Evolutionary conservation across 2,888 invertebrate genomes (phyloP), one percentile per base, ranked within the genome.

Genomic region (Theretra japonica): DNA sequence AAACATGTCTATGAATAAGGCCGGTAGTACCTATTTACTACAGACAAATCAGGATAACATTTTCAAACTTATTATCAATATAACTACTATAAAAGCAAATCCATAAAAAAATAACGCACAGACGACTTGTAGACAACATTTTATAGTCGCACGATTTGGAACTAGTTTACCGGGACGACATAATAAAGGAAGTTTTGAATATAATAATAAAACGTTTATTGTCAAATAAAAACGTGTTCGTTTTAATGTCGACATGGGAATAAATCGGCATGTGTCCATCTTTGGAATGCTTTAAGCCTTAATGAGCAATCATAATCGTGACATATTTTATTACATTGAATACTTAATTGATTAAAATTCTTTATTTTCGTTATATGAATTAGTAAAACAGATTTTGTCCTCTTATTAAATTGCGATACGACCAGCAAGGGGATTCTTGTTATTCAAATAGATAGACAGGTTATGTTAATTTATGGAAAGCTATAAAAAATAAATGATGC

Each of bases 141-240:
- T 70, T 62, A n/a, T 23, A 58, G 33, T 21, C 28, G 21, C 33
- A 62, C 65, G 41, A 33, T 41, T 25, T 50, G 33, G 17, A 72
- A 72, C 68, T 23, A 53, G 72, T 60, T 72, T 53, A 53, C 53
- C 53, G 33, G 68, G 48, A 69, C 69, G 19, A 8, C 17, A 48
- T 58, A 28, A 68, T 70, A 41, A 70, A 68, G 68, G 70, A 72
- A 72, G 60, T 69, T n/a, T 60, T 50, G 50, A 69, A 30, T 28
- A 28, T 48, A 69, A 69, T 59, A 59, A 41, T 60, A 59, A 41
- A 62, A 30, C 25, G 59, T 69, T 69, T 50, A 68, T 58, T 23
- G 68, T 70, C 68, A 30, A 68, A 72, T 50, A 72, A 69, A 70
- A 69, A 58, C 23, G 50, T 58, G 56, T 56, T 28, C 33, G 23